Percentiles rank a stretch among this genome's conserved stretches.
Conservation (phyloP, 2,113 vertebrate species). For the Silurus meridionalis region DNA sequence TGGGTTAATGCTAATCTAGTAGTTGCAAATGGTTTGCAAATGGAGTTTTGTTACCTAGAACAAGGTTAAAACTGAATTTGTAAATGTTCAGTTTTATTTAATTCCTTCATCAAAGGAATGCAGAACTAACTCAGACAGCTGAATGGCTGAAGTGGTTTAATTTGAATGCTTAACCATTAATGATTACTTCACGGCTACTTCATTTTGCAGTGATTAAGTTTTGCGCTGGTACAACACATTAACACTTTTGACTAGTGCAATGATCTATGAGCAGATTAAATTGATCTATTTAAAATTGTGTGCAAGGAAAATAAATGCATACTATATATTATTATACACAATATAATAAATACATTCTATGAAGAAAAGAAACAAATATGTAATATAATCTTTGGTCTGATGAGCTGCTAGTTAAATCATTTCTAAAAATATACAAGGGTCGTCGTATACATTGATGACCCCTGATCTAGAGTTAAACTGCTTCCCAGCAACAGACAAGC, state of each 20-base stretch:
- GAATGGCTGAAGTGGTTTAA: not conserved
- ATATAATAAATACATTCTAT: too few species aligned
- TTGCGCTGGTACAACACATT: not conserved
- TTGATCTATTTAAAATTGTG: not conserved
- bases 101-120: not conserved
- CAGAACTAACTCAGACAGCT: not conserved
- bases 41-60: not conserved
- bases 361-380: too few species aligned
- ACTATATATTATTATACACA: too few species aligned
- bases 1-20: not conserved
- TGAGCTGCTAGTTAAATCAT: not conserved
- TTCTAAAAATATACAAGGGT: not conserved
- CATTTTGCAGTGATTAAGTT: not conserved
- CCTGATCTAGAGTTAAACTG: not conserved
- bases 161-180: not conserved
- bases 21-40: not conserved
- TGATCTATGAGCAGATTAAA: not conserved
- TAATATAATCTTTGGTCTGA: not conserved
- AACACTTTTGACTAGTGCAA: not conserved
- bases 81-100: not conserved
- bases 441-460: not conserved
- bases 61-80: not conserved
- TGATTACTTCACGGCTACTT: not conserved
- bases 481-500: constrained; percentile 2
- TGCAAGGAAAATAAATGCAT: not conserved